Percentiles rank a stretch among this genome's conserved stretches.
These are phyloP conservation scores for Esperia sulphurella DNA, from an alignment of 2,888 invertebrate species.

Conservation along the genomic window DNA sequence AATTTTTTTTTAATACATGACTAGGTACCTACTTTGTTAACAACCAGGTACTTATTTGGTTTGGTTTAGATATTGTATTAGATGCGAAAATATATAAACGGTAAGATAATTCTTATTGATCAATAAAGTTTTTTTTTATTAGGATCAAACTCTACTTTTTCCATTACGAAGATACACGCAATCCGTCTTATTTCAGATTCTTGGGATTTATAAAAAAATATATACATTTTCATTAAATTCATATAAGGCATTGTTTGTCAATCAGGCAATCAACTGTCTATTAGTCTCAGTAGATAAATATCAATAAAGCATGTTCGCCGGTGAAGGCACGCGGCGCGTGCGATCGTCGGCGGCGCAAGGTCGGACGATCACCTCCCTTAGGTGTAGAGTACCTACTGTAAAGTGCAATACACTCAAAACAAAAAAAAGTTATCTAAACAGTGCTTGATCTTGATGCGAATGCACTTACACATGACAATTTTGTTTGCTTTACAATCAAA, in stretches of 20 bases:
- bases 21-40: background rate
- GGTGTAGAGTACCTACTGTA: background rate
- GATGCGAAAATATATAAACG: no score
- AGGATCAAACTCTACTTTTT: no score
- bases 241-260: no score
- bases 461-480: background rate
- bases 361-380: conserved; percentile 72
- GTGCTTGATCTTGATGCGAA: conserved; percentile 48
- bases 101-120: no score
- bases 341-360: conserved; percentile 45
- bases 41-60: no score
- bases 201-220: no score
- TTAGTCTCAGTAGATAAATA: background rate
- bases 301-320: conserved; percentile 38
- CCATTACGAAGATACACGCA: no score
- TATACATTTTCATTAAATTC: no score
- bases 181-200: no score
- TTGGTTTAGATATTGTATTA: no score
- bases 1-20: background rate
- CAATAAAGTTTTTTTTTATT: no score
- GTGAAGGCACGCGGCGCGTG: conserved; percentile 48
- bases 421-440: conserved; percentile 24
- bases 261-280: background rate
- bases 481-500: background rate
- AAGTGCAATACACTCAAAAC: conserved; percentile 44